Base-by-base conservation (phyloP, 1,140 invertebrate species). In the Hesperophylax magnus region DNA sequence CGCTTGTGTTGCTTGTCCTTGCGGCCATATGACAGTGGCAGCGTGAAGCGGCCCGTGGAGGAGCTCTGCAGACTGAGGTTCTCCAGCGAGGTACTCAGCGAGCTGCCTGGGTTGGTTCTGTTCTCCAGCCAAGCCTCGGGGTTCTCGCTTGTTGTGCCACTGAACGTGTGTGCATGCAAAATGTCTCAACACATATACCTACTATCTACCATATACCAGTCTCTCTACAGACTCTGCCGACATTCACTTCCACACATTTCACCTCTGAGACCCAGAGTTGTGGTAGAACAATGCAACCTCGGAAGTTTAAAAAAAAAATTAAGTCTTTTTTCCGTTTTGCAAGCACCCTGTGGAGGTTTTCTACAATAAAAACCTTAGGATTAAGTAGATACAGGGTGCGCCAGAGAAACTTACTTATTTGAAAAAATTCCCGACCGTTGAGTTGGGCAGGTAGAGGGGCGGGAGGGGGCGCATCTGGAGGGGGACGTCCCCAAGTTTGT, bases 1-100 rank as follows among this genome's bases (percentile, higher is more conserved):
- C 91, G 89, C 87, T 92, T 92, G 86, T 92, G 91, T 80, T 91
- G 90, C 85, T 90, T 91, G 87, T 92, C 91, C 86, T 91, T 91
- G 84, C 91, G 90, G 86, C 91, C 91, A 86, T 92, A 92, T 86
- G 91, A 91, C 86, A 92, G 88, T 77, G 91, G 92, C 87, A 92
- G 89, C 85, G 91, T 92, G 88, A 92, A 92, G 88, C 92, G 87
- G 71, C 88, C 88, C 31, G 72, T 61, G 79, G 86, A 86, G 54
- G 87, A 84, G 85, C 88, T 58, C 31, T 77, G 77, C 15, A 67
- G 85, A 86, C 87, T 88, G 83, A 89, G 87, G 85, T 87, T 89
- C 86, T 90, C 89, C 86, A 86, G 87, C 53, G 88, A 89, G 65
- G 87, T 86, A 81, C 86, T 87, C 77, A 88, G 85, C 17, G 75